Conservation (phyloP, 2,113 vertebrate genomes). For the Lycocorax pyrrhopterus region DNA sequence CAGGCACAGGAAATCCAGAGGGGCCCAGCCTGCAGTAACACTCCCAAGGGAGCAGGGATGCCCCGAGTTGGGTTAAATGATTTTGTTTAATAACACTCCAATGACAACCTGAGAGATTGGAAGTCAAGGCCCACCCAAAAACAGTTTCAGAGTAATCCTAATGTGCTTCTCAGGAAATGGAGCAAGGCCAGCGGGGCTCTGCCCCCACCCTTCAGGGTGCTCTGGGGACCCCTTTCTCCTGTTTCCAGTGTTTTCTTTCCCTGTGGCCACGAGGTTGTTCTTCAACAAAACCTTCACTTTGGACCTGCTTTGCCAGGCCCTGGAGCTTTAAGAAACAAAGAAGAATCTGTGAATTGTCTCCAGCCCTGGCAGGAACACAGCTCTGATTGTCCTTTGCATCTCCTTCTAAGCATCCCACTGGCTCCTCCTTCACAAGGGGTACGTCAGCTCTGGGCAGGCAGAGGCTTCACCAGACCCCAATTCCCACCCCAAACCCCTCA, state of each 20-base stretch:
- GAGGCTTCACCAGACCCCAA: neutral
- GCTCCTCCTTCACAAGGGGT: accelerated
- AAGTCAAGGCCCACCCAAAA: neutral
- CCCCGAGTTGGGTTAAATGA: neutral
- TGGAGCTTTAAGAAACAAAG: neutral
- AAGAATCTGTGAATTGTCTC: neutral
- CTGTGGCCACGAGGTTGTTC: accelerated
- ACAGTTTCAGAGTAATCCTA: neutral
- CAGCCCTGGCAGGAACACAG: neutral
- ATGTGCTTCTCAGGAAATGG: neutral
- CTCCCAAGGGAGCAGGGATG: neutral
- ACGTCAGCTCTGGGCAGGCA: neutral
- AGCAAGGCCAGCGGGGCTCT: neutral
- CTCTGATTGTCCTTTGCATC: neutral
- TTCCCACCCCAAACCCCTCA: neutral
- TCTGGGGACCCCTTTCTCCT: neutral
- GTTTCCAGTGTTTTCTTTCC: neutral
- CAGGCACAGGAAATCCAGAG: neutral
- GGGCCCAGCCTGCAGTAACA: neutral
- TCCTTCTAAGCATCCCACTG: neutral
- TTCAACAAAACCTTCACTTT: neutral
- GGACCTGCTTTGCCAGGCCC: neutral
- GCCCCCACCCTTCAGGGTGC: neutral
- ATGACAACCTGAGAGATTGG: neutral
- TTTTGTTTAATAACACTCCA: neutral